Evolutionary conservation across 2,888 invertebrate genomes (phyloP), one percentile per base, ranked within the genome.

Genomic region (Microctonus hyperodae): DNA sequence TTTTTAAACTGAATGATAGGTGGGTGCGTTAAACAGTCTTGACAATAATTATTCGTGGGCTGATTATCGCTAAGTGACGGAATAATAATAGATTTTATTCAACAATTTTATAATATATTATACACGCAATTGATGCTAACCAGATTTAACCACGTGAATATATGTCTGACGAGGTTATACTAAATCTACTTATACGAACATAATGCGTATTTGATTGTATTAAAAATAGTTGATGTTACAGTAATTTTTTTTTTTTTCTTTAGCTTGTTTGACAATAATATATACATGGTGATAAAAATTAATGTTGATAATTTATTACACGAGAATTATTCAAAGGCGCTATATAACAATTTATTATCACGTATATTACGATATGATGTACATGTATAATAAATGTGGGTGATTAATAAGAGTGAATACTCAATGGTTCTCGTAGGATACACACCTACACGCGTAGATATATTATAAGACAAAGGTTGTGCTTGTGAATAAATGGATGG

Each of bases 21-120:
- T 64, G 64, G 64, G 58, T 23, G 64, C 33, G 50, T 35, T 44
- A 56, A 33, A 20, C 48, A 56, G 23, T 20, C n/a, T 35, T 10
- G 44, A 51, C 44, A 37, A 64, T 57, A 58, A 57, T 64, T 64
- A 58, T 64, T 64, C 22, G 16, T 13, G 23, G 23, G 11, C 35
- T 53, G 53, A 48, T 64, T 25, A 64, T 64, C 44, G 57, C 22
- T 35, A 57, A 57, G 22, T 57, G 35, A 22, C 35, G 48, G 48
- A 20, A 50, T 50, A 50, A 50, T 50, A 50, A 50, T 50, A 22
- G 22, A 50, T 13, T 37, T 37, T 37, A 37, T 37, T 37, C n/a
- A 37, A 37, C 37, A n/a, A 37, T 37, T 37, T 37, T 13, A 37
- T n/a, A 37, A n/a, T n/a, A n/a, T n/a, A n/a, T 37, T 9, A 35